A percentile compares a stretch with the other conserved stretches of the same genome.
Conservation (phyloP, 2,797 vertebrate species). For the Acanthurus tractus region DNA sequence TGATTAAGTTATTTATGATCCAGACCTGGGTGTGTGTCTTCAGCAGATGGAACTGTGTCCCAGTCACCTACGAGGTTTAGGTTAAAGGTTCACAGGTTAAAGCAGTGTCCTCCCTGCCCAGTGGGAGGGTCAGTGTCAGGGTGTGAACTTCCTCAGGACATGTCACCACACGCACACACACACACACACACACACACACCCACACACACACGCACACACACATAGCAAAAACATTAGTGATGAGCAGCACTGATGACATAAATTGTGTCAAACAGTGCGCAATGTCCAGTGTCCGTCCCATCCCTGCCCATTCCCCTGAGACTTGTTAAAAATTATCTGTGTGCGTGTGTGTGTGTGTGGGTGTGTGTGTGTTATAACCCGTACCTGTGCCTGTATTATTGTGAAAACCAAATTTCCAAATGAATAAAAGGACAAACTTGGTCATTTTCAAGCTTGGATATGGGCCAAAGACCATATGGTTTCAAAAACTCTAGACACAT, state of each 20-base stretch:
- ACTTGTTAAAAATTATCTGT: conserved; percentile 8
- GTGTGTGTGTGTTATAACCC: neutral
- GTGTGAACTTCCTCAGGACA: conserved; percentile 68
- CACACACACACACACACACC: neutral
- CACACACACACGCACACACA: too few relatives aligned
- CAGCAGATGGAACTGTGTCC: conserved; percentile 32
- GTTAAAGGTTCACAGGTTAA: conserved; percentile 61
- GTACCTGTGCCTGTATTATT: neutral
- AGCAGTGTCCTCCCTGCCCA: conserved; percentile 56
- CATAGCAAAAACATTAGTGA: conserved; percentile 33
- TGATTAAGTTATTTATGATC: conserved; percentile 22
- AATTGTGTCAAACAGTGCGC: conserved; percentile 14
- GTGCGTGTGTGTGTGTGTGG: neutral
- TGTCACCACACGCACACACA: conserved; percentile 14
- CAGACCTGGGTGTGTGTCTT: conserved; percentile 48
- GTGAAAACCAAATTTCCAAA: neutral
- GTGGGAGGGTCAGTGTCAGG: conserved; percentile 54
- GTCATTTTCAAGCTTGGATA: neutral
- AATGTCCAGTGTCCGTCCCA: conserved; percentile 16
- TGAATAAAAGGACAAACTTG: neutral
- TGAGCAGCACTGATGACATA: conserved; percentile 42
- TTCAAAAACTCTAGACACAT: conserved; percentile 3
- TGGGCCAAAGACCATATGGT: neutral
- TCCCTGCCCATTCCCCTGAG: conserved; percentile 44
- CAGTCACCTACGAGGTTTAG: conserved; percentile 18